Conservation (phyloP, 2,888 invertebrate genomes). For the Schrankia costaestrigalis region DNA sequence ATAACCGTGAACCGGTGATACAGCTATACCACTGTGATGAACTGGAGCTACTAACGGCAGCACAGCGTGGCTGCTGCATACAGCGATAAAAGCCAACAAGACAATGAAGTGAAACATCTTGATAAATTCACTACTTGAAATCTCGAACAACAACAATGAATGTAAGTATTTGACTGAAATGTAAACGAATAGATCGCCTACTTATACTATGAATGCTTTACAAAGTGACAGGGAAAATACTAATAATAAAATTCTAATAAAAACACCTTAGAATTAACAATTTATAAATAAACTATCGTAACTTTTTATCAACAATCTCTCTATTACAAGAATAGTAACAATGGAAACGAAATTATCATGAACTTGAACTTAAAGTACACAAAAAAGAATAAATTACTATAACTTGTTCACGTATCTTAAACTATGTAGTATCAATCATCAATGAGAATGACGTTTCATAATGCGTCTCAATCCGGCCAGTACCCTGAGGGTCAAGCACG, state of each 20-base stretch:
- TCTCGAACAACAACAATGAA: slow-evolving; percentile 23
- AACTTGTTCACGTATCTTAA: too few relatives aligned
- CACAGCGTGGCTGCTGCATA: slow-evolving; percentile 53
- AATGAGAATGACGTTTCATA: slow-evolving; percentile 32
- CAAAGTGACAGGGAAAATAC: slow-evolving; percentile 57
- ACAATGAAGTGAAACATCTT: slow-evolving; percentile 51
- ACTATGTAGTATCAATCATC: slow-evolving; percentile 33
- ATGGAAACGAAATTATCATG: too few relatives aligned
- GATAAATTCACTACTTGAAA: slow-evolving; percentile 13
- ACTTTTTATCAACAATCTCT: too few relatives aligned
- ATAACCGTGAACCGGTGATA: slow-evolving; percentile 23
- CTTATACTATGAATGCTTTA: slow-evolving; percentile 60
- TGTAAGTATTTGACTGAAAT: slow-evolving; percentile 42
- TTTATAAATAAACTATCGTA: too few relatives aligned
- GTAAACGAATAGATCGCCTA: slow-evolving; percentile 36
- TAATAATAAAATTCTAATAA: slow-evolving; percentile 61
- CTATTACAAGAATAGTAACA: too few relatives aligned
- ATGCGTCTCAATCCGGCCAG: slow-evolving; percentile 61
- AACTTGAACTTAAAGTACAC: too few relatives aligned
- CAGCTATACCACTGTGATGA: slow-evolving; percentile 45
- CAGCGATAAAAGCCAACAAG: slow-evolving; percentile 44
- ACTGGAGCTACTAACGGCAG: slow-evolving; percentile 45
- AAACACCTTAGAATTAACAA: too few relatives aligned
- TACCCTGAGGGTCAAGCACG: slow-evolving; percentile 42
- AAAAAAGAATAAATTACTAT: too few relatives aligned